phyloP scores from a whole-genome alignment of 2,888 invertebrate species.

The Heteromyza rotundicornis region DNA sequence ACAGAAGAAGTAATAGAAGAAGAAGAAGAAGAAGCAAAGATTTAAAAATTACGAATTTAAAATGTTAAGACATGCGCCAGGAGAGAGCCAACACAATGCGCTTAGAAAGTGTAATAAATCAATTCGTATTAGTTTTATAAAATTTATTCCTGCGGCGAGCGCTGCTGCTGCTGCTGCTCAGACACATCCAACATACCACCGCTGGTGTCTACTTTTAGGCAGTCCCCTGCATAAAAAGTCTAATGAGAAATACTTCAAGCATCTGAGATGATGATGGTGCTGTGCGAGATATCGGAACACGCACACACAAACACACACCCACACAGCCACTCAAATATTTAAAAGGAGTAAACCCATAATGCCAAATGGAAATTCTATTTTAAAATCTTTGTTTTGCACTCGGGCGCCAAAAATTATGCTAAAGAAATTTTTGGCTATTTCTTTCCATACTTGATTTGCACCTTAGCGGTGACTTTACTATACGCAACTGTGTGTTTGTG shows the following conservation, averaged over 20 bases:
- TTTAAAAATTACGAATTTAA: conserved; percentile 38
- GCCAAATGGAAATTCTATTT: not conserved
- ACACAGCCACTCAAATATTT: no score
- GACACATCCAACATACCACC: no score
- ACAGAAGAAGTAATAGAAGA: conserved; percentile 3
- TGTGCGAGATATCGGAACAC: no score
- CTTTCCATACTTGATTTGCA: not conserved
- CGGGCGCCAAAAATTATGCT: not conserved
- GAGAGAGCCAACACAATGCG: conserved; percentile 20
- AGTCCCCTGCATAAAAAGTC: conserved; percentile 35
- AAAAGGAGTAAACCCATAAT: not conserved
- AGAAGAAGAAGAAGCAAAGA: conserved; percentile 25
- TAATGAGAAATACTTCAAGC: conserved; percentile 52
- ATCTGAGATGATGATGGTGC: no score
- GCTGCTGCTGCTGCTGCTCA: not conserved
- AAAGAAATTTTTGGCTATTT: not conserved
- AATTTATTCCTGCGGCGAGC: conserved; percentile 60
- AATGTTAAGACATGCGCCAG: conserved; percentile 36
- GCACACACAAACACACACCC: no score
- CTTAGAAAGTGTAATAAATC: conserved; percentile 53
- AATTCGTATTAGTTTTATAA: conserved; percentile 62
- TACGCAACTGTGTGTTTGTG: not conserved
- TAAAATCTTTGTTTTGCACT: not conserved
- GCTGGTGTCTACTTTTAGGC: conserved; percentile 33
- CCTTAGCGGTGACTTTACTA: no score